Evolutionary conservation across 2,113 vertebrate species (phyloP), one percentile per base, ranked within the genome.

Genomic region (Cephalophus harveyi): DNA sequence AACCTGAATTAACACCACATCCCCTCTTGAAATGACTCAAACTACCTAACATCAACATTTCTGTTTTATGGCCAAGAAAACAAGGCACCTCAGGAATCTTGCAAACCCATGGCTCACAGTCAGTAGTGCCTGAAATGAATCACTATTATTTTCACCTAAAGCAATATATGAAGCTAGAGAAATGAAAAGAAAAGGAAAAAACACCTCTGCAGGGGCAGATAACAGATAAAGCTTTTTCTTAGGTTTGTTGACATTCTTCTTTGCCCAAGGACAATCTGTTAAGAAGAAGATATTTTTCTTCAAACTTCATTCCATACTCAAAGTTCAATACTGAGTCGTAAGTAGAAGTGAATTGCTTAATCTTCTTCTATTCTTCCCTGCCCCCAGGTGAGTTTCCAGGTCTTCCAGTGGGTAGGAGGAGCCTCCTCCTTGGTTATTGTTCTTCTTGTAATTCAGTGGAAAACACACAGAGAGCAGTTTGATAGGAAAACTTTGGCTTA

Each of bases 261-360:
- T 88, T 94, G 88, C 71, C 60, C 93, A 97, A 87, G 93, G 91
- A 96, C 62, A 96, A 76, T 89, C 82, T 96, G 59, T 92, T 93
- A 98, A 96, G 95, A 93, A 92, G 82, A 79, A 96, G 95, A 81
- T 97, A 91, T 84, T 91, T 98, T 59, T 74, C n/a, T 85, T 97
- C 60, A 98, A 96, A 92, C 92, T 59, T 71, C 95, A 94, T 97
- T 97, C 88, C 97, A 94, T n/a, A 78, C 55, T 71, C 25, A 1
- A 89, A 83, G 50, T 93, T 64, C 74, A 83, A 36, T 86, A 82
- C 43, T 94, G 67, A 50, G n/a, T n/a, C 62, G 23, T 33, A 86
- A 95, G 67, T 25, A 83, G n/a, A 48, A 93, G 88, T 8, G 52
- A 89, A 81, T 85, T 67, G 3, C 48, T 78, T 55, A 89, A 64